Conservation (phyloP, 92 coral and sea anemone genomes). For the Desmophyllum pertusum region DNA sequence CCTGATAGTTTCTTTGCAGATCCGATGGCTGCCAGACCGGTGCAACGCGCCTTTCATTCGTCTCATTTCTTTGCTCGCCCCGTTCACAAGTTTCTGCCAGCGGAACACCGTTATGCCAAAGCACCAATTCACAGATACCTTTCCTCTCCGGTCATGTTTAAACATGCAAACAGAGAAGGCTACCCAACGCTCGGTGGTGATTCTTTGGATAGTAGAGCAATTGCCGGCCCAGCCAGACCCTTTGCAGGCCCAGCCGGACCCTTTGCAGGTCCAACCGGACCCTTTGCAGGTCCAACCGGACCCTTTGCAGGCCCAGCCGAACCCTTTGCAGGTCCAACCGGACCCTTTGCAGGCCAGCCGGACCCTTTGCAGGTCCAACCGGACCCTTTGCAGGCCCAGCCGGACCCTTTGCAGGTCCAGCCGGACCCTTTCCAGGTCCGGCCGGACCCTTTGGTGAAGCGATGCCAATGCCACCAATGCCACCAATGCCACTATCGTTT, state of each 20-base stretch:
- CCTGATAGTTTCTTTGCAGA: slow-evolving; percentile 23
- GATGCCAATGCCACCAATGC: too few relatives aligned
- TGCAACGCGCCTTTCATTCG: not conserved
- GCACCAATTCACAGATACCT: slow-evolving; percentile 77
- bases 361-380: slow-evolving; percentile 21
- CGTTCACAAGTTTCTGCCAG: slow-evolving; percentile 71
- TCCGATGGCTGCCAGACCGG: slow-evolving; percentile 4
- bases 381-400: slow-evolving; percentile 20
- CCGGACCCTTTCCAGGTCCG: slow-evolving; percentile 14
- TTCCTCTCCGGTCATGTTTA: slow-evolving; percentile 67
- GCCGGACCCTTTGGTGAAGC: slow-evolving; percentile 18
- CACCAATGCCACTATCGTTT: slow-evolving; percentile 12
- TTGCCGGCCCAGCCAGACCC: not conserved
- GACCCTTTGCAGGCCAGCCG: slow-evolving; percentile 19
- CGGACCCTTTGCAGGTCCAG: slow-evolving; percentile 21
- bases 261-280: slow-evolving; percentile 13
- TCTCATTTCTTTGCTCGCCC: slow-evolving; percentile 42
- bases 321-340: slow-evolving; percentile 16
- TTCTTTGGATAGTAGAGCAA: not conserved
- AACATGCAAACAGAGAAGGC: slow-evolving; percentile 22
- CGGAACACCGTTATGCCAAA: slow-evolving; percentile 71
- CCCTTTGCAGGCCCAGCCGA: slow-evolving; percentile 20
- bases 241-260: too few relatives aligned
- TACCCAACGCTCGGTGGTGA: not conserved
- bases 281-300: slow-evolving; percentile 20